Evolutionary conservation across 92 coral and sea anemone species (phyloP).

Genomic region (Virgularia gustaviana): DNA sequence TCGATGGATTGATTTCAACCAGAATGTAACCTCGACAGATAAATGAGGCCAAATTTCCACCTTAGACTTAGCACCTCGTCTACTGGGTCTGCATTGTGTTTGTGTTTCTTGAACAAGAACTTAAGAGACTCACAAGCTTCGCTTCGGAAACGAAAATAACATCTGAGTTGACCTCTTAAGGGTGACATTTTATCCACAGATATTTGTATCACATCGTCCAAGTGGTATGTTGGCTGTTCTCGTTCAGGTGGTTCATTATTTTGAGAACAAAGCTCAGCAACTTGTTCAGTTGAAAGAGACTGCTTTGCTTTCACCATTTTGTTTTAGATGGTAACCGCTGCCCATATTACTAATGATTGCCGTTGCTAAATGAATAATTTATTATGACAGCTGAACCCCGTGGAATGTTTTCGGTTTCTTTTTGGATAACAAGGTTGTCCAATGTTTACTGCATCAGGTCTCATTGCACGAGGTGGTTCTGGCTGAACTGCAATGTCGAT

Average conservation of each 20-base stretch:
- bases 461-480: not conserved
- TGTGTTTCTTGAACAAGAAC: conserved; percentile 30
- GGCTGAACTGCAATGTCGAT: not conserved
- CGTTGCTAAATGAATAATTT: not conserved
- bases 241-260: conserved; percentile 15
- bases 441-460: not conserved
- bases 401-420: too few relatives aligned
- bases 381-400: too few relatives aligned
- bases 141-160: too few relatives aligned
- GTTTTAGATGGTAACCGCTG: too few relatives aligned
- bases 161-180: conserved; percentile 2
- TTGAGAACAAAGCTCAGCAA: too few relatives aligned
- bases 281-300: conserved; percentile 22
- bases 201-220: conserved; percentile 19
- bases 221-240: conserved; percentile 13
- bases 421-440: too few relatives aligned
- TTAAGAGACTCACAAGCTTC: too few relatives aligned
- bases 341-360: not conserved
- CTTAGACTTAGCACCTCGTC: conserved; percentile 34
- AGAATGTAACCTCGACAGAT: conserved; percentile 18
- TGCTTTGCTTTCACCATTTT: conserved; percentile 14
- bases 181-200: conserved; percentile 16
- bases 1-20: conserved; percentile 52
- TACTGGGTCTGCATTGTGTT: too few relatives aligned
- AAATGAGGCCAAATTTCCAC: conserved; percentile 46